Base-by-base conservation (phyloP, 30 jellyfish, hydroid and myxozoan species). In the Catostylus mosaicus region DNA sequence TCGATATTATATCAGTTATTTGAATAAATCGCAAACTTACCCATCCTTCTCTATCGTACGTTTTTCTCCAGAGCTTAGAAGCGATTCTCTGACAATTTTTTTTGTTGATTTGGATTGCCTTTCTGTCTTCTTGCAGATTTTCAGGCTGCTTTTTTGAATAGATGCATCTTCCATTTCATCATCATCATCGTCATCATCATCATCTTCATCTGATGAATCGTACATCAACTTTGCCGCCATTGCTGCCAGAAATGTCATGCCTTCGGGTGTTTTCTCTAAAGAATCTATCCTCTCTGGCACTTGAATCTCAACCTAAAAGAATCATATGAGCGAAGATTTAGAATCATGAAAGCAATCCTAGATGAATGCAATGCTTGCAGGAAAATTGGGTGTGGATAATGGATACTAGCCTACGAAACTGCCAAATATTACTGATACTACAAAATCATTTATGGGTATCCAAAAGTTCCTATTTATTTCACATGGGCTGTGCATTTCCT, bases 151-250 rank as follows among this genome's bases (percentile, higher is more conserved):
- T 24, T 77, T 77, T 29, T 26, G 54, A 36, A 50, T 68, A 22
- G 40, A 33, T 22, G 75, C 85, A 59, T 64, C 88, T 30, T 75
- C 91, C 19, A 66, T 88, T 23, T 72, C 94, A 38, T 86, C 96
- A 43, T 79, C 89, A 30, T 78, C 93, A 37, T 79, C 89, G 29
- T 88, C 96, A 19, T 88, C 90, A 9, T 79, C 93, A 8, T 68
- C 92, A 26, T 88, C 94, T 18, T 80, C 93, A 23, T 88, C 94
- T 43, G 76, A 63, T 20, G 92, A 82, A 37, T 82, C 92, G 50
- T 82, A 82, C 43, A 67, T 86, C 59, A 82, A 71, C 61, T 82
- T 82, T 11, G 92, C 92, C 66, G 68, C 92, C 11, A 82, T 82
- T 30, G 92, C 92, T 72, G 68, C 92, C 18, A 82, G 86, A 20